Evolutionary conservation across 1,140 invertebrate species (phyloP).

Genomic region (Mylabris phalerata): DNA sequence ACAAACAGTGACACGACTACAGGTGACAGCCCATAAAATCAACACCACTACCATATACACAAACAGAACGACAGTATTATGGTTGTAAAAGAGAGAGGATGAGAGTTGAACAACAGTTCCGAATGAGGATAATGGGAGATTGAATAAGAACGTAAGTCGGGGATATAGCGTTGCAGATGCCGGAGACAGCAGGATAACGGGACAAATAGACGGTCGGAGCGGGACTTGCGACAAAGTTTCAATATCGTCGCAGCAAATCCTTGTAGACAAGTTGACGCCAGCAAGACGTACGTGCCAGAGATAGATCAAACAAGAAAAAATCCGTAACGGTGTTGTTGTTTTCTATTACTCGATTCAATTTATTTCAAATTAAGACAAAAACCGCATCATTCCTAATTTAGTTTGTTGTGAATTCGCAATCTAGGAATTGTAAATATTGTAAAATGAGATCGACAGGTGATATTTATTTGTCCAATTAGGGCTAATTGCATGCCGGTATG

Average conservation of each 20-base stretch:
- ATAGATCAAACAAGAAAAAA: neutral
- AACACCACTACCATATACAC: conserved; percentile 6
- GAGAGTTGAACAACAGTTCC: conserved; percentile 9
- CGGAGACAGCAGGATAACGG: conserved; percentile 22
- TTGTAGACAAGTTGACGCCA: conserved; percentile 13
- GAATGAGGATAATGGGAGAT: conserved; percentile 28
- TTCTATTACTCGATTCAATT: no score
- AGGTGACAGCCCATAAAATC: conserved; percentile 31
- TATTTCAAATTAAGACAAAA: no score
- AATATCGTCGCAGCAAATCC: conserved; percentile 21
- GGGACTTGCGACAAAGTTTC: conserved; percentile 12
- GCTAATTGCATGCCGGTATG: no score
- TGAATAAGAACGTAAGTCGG: conserved; percentile 28
- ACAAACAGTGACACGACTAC: conserved; percentile 28
- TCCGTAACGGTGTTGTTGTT: neutral
- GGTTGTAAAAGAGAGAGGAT: neutral
- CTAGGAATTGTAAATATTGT: no score
- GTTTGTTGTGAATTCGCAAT: neutral
- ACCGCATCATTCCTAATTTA: no score
- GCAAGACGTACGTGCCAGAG: neutral
- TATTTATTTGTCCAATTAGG: no score
- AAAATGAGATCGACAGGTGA: no score
- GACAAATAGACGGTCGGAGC: conserved; percentile 19
- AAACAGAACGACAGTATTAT: no score
- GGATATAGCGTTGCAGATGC: conserved; percentile 18